Conservation (phyloP, 1,140 invertebrate species). For the Saccostrea cuccullata region DNA sequence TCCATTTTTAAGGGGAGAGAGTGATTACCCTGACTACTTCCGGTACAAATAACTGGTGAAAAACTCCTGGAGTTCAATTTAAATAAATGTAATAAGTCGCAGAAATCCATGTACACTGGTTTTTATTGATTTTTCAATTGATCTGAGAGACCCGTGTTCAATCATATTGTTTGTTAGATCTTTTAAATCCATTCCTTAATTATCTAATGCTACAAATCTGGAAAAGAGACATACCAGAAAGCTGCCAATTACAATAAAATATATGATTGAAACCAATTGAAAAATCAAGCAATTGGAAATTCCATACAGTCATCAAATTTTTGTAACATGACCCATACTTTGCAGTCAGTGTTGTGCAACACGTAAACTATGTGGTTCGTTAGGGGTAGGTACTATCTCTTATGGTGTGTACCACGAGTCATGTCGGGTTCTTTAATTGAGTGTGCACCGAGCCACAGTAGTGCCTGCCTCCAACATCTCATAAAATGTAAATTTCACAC, state of each 20-base stretch:
- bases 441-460: background rate
- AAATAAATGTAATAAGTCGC: too few relatives aligned
- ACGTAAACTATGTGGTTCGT: background rate
- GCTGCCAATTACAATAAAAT: background rate
- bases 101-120: too few relatives aligned
- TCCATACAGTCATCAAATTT: slow-evolving; percentile 14
- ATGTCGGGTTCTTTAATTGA: slow-evolving; percentile 16
- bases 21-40: too few relatives aligned
- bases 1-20: too few relatives aligned
- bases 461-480: slow-evolving; percentile 15
- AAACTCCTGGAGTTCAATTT: too few relatives aligned
- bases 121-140: background rate
- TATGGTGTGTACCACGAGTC: background rate
- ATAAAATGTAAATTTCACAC: slow-evolving; percentile 44
- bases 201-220: background rate
- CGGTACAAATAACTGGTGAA: too few relatives aligned
- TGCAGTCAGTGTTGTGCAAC: background rate
- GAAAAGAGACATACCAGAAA: background rate
- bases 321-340: slow-evolving; percentile 11
- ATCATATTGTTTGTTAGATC: background rate
- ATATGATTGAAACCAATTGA: slow-evolving; percentile 16
- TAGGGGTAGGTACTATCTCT: background rate
- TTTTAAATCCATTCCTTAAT: background rate
- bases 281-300: background rate
- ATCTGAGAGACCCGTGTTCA: background rate